Conservation (phyloP, 1,140 invertebrate species). For the Stegodyphus mimosarum region DNA sequence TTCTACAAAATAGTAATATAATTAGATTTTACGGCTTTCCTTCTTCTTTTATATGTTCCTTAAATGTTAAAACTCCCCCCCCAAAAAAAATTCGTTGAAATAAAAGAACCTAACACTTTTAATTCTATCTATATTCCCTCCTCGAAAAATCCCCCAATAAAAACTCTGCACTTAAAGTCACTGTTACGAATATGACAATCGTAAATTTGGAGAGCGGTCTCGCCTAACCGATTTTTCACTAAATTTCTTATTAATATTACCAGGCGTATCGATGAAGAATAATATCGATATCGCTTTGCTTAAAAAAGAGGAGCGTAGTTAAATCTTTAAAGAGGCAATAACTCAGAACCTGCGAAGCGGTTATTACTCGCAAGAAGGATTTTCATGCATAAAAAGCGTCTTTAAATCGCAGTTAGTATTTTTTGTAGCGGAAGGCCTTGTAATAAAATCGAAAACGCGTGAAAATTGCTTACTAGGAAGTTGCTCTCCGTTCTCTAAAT, state of each 20-base stretch:
- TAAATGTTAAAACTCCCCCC: too few relatives aligned
- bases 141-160: too few relatives aligned
- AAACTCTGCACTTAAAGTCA: too few relatives aligned
- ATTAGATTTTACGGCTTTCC: too few relatives aligned
- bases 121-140: too few relatives aligned
- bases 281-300: conserved; percentile 41
- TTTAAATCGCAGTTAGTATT: conserved; percentile 43
- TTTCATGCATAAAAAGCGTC: conserved; percentile 38
- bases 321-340: conserved; percentile 33
- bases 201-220: not conserved
- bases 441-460: not conserved
- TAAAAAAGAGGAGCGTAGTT: conserved; percentile 16
- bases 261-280: conserved; percentile 23
- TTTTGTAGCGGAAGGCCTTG: conserved; percentile 7
- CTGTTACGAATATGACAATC: too few relatives aligned
- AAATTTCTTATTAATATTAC: conserved; percentile 39
- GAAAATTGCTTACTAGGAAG: too few relatives aligned
- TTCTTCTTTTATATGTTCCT: too few relatives aligned
- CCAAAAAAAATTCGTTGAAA: too few relatives aligned
- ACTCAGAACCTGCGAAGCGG: conserved; percentile 36
- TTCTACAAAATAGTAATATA: too few relatives aligned
- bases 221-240: not conserved
- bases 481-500: too few relatives aligned
- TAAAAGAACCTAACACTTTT: too few relatives aligned
- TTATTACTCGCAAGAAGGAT: conserved; percentile 50